Evolutionary conservation across 2,113 vertebrate species (phyloP).

Genomic region (Nothocercus nigrocapillus): DNA sequence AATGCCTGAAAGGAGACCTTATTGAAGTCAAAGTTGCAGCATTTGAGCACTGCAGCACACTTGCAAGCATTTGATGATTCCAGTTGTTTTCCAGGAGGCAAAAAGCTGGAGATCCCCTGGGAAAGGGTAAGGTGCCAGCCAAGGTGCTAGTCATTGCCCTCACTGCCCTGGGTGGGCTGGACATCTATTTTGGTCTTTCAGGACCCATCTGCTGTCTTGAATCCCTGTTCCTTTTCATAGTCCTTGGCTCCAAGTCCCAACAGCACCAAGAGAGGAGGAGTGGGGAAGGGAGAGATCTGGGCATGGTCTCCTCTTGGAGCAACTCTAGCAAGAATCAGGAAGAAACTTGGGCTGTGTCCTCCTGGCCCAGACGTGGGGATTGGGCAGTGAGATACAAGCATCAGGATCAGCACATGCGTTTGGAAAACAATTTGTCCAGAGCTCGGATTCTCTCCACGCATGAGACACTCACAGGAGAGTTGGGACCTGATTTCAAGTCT

Average conservation of each 20-base stretch:
- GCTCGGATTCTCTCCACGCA: neutral
- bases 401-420: neutral
- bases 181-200: neutral
- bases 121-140: neutral
- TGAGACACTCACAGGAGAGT: neutral
- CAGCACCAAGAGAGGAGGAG: neutral
- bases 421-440: neutral
- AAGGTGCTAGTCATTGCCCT: neutral
- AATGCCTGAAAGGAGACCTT: neutral
- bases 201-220: neutral
- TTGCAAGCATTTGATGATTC: neutral
- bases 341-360: neutral
- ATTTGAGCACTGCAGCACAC: neutral
- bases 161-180: too few species aligned
- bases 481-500: neutral
- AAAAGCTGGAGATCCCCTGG: neutral
- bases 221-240: neutral
- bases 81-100: neutral
- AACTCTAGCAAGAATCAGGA: neutral
- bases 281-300: neutral
- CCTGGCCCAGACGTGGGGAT: neutral
- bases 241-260: neutral
- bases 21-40: neutral
- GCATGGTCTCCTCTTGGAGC: neutral
- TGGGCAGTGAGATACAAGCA: neutral